Evolutionary conservation across 2,888 invertebrate genomes (phyloP).

Genomic region (Perdita meconis): DNA sequence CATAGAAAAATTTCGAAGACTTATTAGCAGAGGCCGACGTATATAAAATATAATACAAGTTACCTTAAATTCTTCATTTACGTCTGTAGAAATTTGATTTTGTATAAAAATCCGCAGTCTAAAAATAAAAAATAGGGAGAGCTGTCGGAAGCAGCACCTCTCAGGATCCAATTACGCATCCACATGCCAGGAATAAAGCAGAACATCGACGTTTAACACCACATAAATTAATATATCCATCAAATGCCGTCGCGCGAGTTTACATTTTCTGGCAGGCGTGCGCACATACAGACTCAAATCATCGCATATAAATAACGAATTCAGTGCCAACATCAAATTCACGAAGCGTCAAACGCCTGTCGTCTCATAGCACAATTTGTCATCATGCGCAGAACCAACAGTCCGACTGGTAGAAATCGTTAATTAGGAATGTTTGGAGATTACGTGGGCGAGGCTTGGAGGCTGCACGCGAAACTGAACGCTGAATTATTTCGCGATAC

Average conservation of each 20-base stretch:
- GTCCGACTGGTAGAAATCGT: constrained; percentile 12
- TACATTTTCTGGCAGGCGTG: neutral
- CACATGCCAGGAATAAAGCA: too few relatives aligned
- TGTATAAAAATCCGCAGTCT: too few relatives aligned
- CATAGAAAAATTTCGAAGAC: too few relatives aligned
- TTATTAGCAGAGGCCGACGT: too few relatives aligned
- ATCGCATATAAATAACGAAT: constrained; percentile 12
- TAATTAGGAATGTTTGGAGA: constrained; percentile 20
- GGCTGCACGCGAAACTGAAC: constrained; percentile 12
- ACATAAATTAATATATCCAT: too few relatives aligned
- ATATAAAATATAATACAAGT: too few relatives aligned
- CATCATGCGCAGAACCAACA: neutral
- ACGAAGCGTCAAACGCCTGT: neutral
- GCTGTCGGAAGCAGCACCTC: too few relatives aligned
- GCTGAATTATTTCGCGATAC: constrained; percentile 14
- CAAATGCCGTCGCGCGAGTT: too few relatives aligned
- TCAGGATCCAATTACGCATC: neutral
- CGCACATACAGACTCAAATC: neutral
- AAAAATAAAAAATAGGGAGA: too few relatives aligned
- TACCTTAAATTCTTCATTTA: too few relatives aligned
- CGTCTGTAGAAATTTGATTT: too few relatives aligned
- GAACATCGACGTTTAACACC: too few relatives aligned
- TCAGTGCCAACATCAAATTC: neutral
- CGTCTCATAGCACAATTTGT: neutral
- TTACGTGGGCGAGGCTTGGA: constrained; percentile 5